Percentiles rank a stretch among this genome's conserved stretches.
Evolutionary conservation across 2,888 invertebrate genomes (phyloP).

Genomic region (Dynastes hyllus): DNA sequence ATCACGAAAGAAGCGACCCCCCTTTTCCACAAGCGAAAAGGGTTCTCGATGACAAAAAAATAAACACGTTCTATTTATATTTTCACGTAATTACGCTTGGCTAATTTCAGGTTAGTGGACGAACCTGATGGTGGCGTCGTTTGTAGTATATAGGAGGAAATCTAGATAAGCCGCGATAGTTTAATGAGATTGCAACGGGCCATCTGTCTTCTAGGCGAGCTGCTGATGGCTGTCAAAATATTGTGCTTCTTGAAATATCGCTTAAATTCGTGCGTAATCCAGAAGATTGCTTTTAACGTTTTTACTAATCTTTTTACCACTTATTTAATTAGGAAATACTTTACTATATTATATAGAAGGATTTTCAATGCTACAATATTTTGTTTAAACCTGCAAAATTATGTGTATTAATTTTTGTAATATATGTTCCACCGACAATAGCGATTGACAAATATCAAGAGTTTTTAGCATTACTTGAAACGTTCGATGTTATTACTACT

Average conservation of each 20-base stretch:
- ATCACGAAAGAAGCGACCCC: slow-evolving; percentile 21
- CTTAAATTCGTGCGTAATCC: slow-evolving; percentile 13
- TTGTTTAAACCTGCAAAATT: no score
- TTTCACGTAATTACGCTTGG: slow-evolving; percentile 35
- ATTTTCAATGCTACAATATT: no score
- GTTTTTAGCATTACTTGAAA: no score
- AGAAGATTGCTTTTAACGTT: no score
- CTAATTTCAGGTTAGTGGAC: slow-evolving; percentile 25
- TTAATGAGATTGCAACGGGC: slow-evolving; percentile 40
- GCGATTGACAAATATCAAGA: no score
- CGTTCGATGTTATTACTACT: no score
- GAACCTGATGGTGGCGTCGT: slow-evolving; percentile 22
- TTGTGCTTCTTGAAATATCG: slow-evolving; percentile 31
- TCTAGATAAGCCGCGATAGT: slow-evolving; percentile 45
- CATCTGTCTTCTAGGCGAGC: slow-evolving; percentile 33
- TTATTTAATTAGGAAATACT: no score
- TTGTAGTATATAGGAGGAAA: slow-evolving; percentile 27
- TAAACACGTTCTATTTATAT: slow-evolving; percentile 39
- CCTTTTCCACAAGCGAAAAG: slow-evolving; percentile 18
- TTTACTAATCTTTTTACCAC: no score
- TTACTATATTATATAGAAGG: no score
- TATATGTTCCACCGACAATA: no score
- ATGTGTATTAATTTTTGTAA: no score
- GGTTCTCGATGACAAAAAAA: slow-evolving; percentile 45
- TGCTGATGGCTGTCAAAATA: slow-evolving; percentile 42